Evolutionary conservation across 2,888 invertebrate species (phyloP), one percentile per base, ranked within the genome.

Genomic region (Dicranocentrus wangi): DNA sequence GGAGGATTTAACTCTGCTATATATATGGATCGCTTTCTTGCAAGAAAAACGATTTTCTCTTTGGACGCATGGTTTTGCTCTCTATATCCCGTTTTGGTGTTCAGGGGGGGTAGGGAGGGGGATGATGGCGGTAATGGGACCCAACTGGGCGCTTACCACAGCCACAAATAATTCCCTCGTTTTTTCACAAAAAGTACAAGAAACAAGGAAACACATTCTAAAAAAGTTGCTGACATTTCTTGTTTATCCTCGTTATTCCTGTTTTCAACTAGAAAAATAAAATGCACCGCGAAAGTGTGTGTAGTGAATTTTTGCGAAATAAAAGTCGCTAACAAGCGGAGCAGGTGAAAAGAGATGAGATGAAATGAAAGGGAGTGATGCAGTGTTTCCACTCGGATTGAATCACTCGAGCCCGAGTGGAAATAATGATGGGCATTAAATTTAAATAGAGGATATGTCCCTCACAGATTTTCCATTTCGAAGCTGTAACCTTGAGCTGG

Each of bases 101-200:
- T n/a, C n/a, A n/a, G n/a, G n/a, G n/a, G n/a, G n/a, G n/a, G n/a
- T n/a, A n/a, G n/a, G n/a, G 17, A 3, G 8, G 25, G 13, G 32
- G 61, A 61, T 32, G 61, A 32, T 27, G n/a, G 28, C 8, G 3
- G 13, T 32, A 73, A 73, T 73, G 65, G 63, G 27, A 53, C 73
- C 73, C 73, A 65, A 53, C 63, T 65, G 73, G 55, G 65, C 73
- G 53, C 28, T 68, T 73, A 73, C 51, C 65, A 73, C n/a, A 1
- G 32, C 51, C 69, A 55, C 63, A 73, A 73, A 73, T 23, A 65
- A 65, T 21, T 63, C 19, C 60, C 63, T 72, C 28, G 7, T 28
- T 70, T 51, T 72, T 28, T 17, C 58, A 58, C 58, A 15, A 23
- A 61, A 61, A 13, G 13, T 39, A 39, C 13, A 39, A 8, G 13